phyloP scores from a whole-genome alignment of 2,797 vertebrate genomes.

The Synanceia verrucosa region DNA sequence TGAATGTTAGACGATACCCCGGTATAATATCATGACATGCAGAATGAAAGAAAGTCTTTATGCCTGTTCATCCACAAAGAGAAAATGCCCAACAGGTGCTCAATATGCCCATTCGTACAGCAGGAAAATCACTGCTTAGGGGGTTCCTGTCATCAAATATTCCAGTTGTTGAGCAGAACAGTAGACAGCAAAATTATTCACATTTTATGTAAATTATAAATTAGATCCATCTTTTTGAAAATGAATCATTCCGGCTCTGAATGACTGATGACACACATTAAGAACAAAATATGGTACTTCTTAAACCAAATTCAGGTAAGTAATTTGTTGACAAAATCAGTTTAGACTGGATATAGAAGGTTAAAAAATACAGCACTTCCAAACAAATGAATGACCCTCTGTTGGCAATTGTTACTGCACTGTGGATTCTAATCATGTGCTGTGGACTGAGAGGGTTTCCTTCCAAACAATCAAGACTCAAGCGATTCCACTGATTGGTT shows the following conservation, averaged over 20 bases:
- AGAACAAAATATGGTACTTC: slow-evolving; percentile 8
- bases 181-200: slow-evolving; percentile 12
- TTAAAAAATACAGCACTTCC: background rate
- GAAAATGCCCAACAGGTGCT: slow-evolving; percentile 14
- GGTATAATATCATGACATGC: slow-evolving; percentile 1
- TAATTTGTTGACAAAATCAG: slow-evolving; percentile 25
- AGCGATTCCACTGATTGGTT: slow-evolving; percentile 42
- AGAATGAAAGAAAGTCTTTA: background rate
- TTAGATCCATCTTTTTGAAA: slow-evolving; percentile 38
- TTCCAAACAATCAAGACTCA: slow-evolving; percentile 28
- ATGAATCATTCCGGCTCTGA: slow-evolving; percentile 10
- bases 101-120: slow-evolving; percentile 8
- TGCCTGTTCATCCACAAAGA: background rate
- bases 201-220: slow-evolving; percentile 30
- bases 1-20: background rate
- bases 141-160: slow-evolving; percentile 25
- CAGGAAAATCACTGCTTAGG: slow-evolving; percentile 3
- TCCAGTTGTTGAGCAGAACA: slow-evolving; percentile 9
- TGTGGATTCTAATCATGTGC: slow-evolving; percentile 22
- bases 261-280: slow-evolving; percentile 39
- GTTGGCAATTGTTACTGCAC: slow-evolving; percentile 14
- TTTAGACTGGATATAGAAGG: background rate
- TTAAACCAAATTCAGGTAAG: slow-evolving; percentile 1
- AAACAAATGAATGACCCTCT: slow-evolving; percentile 9
- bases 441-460: slow-evolving; percentile 16